Evolutionary conservation across 2,113 vertebrate genomes (phyloP).

Genomic region (Perca schrenkii): DNA sequence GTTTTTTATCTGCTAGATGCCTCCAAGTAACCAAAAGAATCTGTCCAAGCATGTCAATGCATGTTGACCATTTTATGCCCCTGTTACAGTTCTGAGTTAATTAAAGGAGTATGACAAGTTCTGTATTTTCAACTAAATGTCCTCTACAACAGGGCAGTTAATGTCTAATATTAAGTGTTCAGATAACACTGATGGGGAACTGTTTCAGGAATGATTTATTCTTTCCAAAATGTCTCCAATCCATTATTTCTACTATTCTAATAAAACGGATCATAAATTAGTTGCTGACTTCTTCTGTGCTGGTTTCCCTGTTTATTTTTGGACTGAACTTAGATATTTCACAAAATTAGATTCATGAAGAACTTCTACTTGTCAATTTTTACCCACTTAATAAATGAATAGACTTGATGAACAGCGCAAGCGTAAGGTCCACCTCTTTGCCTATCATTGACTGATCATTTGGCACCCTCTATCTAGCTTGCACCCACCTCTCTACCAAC

Average conservation of each 20-base stretch:
- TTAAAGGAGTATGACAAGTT: background rate
- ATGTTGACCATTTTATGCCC: background rate
- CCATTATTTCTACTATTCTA: background rate
- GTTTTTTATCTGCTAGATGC: too few species aligned
- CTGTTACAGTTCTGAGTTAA: background rate
- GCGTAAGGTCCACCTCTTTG: background rate
- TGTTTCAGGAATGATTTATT: background rate
- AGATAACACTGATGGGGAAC: background rate
- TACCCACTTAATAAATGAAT: conserved; percentile 1
- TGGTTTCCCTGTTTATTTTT: conserved; percentile 5
- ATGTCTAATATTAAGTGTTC: background rate
- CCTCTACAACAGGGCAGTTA: background rate
- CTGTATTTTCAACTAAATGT: background rate
- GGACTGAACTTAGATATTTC: conserved; percentile 1
- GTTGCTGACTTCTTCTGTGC: background rate
- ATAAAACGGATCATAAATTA: background rate
- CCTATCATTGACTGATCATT: rapidly evolving
- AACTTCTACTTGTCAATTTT: conserved; percentile 27
- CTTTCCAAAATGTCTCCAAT: background rate
- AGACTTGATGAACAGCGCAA: conserved; percentile 19
- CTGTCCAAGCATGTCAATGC: background rate
- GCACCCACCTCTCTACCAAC: background rate
- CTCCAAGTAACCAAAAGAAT: background rate
- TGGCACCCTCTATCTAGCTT: background rate
- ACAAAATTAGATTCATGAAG: background rate